Percentiles rank a stretch among this genome's conserved stretches.
These are phyloP conservation scores for Hyposmocoma kahamanoa DNA, from an alignment of 1,140 invertebrate species.

Conservation along the genomic window DNA sequence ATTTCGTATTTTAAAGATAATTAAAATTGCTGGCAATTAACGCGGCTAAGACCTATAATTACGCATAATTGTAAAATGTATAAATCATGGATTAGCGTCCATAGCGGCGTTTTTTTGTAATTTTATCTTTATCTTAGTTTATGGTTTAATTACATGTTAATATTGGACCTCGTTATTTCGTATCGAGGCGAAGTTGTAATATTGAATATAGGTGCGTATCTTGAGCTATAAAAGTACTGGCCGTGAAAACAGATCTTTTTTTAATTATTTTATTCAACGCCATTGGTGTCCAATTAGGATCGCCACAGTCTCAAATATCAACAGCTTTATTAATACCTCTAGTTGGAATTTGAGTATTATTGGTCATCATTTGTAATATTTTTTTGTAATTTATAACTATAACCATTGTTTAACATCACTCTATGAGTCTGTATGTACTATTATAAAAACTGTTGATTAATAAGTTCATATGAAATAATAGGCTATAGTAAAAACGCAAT, in stretches of 20 bases:
- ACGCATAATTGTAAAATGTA: constrained; percentile 65
- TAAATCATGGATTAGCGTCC: constrained; percentile 57
- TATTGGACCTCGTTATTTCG: constrained; percentile 39
- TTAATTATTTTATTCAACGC: constrained; percentile 3
- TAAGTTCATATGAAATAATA: too few relatives aligned
- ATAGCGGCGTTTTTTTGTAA: constrained; percentile 41
- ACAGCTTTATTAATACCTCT: background rate
- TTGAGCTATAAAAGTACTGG: constrained; percentile 29
- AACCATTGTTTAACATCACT: too few relatives aligned
- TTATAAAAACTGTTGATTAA: too few relatives aligned
- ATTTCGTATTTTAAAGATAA: constrained; percentile 51
- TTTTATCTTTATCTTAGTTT: constrained; percentile 57
- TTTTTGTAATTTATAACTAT: too few relatives aligned
- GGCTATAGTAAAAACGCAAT: too few relatives aligned
- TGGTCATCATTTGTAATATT: too few relatives aligned
- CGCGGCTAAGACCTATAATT: constrained; percentile 44
- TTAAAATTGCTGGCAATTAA: constrained; percentile 65
- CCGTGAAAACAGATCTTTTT: constrained; percentile 16
- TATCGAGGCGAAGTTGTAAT: constrained; percentile 38
- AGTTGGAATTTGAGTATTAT: too few relatives aligned
- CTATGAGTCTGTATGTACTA: too few relatives aligned
- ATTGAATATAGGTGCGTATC: constrained; percentile 25
- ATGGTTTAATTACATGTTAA: constrained; percentile 64
- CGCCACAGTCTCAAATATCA: background rate
- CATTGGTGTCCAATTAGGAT: background rate